Percentiles rank a stretch among this genome's conserved stretches.
These are phyloP conservation scores for Drosophila cyrtoloma DNA, from an alignment of 2,888 invertebrate genomes.

Conservation along the genomic window DNA sequence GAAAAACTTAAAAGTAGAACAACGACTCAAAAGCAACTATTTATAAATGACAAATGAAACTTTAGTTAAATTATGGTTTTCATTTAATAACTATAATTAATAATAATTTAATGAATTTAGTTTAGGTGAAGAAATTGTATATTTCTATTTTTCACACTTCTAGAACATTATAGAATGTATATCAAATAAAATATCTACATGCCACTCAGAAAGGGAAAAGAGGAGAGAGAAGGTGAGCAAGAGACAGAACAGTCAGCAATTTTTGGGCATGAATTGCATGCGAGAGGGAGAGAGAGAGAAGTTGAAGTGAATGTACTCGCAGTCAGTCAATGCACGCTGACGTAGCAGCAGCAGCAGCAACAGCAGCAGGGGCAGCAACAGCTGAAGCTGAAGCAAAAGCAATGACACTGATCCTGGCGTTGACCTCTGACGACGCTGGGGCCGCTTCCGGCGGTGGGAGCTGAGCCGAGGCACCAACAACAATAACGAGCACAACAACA, in stretches of 20 bases:
- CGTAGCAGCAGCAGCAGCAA: slow-evolving; percentile 28
- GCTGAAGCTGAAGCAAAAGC: slow-evolving; percentile 50
- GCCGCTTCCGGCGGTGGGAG: slow-evolving; percentile 52
- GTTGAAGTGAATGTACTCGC: slow-evolving; percentile 68
- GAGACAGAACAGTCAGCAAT: neutral
- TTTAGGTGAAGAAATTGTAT: neutral
- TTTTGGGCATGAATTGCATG: slow-evolving; percentile 45
- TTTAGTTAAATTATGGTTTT: neutral
- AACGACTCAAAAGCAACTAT: neutral
- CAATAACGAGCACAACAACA: neutral
- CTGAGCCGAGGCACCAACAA: neutral
- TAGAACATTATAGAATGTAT: slow-evolving; percentile 28
- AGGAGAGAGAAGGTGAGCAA: neutral
- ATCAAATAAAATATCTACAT: slow-evolving; percentile 4
- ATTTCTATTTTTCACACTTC: slow-evolving; percentile 13
- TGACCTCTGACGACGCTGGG: slow-evolving; percentile 68
- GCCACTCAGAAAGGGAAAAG: neutral
- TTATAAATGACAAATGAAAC: neutral
- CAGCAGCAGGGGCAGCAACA: slow-evolving; percentile 65
- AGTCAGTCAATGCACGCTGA: slow-evolving; percentile 64
- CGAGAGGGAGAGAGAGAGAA: slow-evolving; percentile 21
- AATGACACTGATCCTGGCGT: slow-evolving; percentile 80
- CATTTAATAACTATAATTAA: neutral
- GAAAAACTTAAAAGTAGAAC: neutral
- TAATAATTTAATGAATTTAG: neutral